phyloP scores from a whole-genome alignment of 2,888 invertebrate genomes.

The Patella depressa region DNA sequence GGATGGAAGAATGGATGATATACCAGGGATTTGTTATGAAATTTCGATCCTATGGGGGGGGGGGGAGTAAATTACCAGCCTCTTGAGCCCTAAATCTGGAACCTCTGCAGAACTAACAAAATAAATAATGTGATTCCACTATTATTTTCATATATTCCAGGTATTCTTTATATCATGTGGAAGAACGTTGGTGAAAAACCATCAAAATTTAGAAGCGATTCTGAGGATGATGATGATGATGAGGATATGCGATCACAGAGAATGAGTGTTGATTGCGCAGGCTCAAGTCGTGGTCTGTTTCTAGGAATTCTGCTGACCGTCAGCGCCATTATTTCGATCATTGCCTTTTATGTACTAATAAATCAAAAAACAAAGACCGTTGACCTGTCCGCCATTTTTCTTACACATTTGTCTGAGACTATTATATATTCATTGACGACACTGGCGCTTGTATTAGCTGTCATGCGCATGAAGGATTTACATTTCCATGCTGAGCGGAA shows the following conservation, averaged over 20 bases:
- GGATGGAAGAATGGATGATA: too few relatives aligned
- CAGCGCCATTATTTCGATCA: conserved; percentile 69
- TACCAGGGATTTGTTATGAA: too few relatives aligned
- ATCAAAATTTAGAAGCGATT: conserved; percentile 20
- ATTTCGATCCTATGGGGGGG: too few relatives aligned
- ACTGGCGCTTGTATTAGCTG: conserved; percentile 88
- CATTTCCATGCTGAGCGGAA: conserved; percentile 40
- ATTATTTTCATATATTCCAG: conserved; percentile 33
- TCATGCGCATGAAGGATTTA: conserved; percentile 80
- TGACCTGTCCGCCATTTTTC: conserved; percentile 87
- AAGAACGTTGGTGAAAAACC: conserved; percentile 77
- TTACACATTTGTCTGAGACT: conserved; percentile 91
- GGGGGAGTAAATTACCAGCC: too few relatives aligned
- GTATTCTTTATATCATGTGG: conserved; percentile 97
- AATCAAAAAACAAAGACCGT: conserved; percentile 76
- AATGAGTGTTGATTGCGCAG: conserved; percentile 83
- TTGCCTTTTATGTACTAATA: conserved; percentile 95
- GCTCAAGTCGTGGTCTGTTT: conserved; percentile 89
- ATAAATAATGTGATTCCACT: too few relatives aligned
- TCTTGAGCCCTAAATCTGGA: too few relatives aligned
- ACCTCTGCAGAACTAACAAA: too few relatives aligned
- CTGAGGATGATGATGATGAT: conserved; percentile 27
- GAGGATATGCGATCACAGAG: conserved; percentile 31
- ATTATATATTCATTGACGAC: conserved; percentile 89
- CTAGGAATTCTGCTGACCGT: conserved; percentile 41